Base-by-base conservation (phyloP, 2,888 invertebrate species). In the Drosophila anomalata region DNA sequence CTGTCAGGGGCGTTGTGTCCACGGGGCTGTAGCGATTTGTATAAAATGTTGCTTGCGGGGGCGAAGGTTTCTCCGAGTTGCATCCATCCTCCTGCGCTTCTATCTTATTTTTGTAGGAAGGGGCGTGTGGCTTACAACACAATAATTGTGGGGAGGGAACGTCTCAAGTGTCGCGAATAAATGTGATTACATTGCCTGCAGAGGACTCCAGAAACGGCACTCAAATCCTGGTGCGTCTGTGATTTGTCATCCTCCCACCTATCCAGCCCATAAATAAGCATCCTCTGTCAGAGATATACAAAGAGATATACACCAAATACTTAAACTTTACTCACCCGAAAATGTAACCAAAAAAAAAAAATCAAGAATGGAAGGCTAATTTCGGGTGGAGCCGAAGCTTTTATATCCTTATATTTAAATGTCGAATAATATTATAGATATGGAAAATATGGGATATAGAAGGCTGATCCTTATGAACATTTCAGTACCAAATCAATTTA, bases 161-260 rank as follows among this genome's bases (percentile, higher is more conserved):
- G 73, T 70, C 73, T 77, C 70, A 65, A 85, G 81, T 82, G 81
- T 71, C 74, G 76, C 87, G 85, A 78, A 82, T 84, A 82, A 82
- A 87, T 82, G 87, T 87, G 87, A 82, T 82, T 85, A 82, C 74
- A 81, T 75, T 65, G 71, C 79, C 61, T 52, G 55, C 66, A 48
- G 63, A 46, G 52, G 44, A 42, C 31, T 44, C 17, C 17, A 9
- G 42, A 9, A 42, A 26, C 44, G 29, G 46, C 9, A 58, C n/a
- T 33, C 42, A 46, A 26, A 14, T 14, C 20, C 44, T 46, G 58
- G 39, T 66, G 41, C 71, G 82, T 60, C 85, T 67, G 81, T 82
- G 87, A 82, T 82, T 82, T 82, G 88, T 82, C 81, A 87, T 73
- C 72, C 71, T 42, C 42, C 67, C 58, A 68, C 54, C 47, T 58